Evolutionary conservation across 2,113 vertebrate species (phyloP).

Genomic region (Datnioides undecimradiatus): DNA sequence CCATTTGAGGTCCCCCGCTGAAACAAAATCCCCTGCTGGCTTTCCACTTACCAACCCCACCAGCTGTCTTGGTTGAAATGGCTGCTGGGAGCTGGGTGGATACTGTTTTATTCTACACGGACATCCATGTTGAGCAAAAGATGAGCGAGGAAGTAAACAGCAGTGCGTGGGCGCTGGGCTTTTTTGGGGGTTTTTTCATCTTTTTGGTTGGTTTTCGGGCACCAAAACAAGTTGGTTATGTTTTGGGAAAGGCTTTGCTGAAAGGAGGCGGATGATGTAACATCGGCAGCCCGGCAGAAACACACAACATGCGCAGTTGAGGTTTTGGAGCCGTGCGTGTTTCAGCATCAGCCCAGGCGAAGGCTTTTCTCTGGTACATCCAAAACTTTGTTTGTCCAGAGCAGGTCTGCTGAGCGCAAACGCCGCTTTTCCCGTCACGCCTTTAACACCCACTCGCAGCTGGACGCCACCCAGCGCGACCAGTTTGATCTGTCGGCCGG

Average conservation of each 20-base stretch:
- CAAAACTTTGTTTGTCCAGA: neutral
- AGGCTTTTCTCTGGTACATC: neutral
- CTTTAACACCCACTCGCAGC: neutral
- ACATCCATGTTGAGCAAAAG: constrained; percentile 9
- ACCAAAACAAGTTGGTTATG: constrained; percentile 3
- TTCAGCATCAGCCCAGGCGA: neutral
- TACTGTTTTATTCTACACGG: no score
- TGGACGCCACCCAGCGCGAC: neutral
- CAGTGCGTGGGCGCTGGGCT: neutral
- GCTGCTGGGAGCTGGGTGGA: constrained; percentile 28
- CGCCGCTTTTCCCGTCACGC: neutral
- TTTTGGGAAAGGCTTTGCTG: neutral
- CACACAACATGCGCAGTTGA: neutral
- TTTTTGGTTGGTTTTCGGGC: constrained; percentile 1
- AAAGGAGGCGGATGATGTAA: neutral
- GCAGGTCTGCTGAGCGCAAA: neutral
- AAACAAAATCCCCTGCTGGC: constrained; percentile 17
- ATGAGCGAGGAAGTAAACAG: neutral
- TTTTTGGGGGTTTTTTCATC: neutral
- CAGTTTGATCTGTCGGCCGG: neutral
- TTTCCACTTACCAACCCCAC: constrained; percentile 34
- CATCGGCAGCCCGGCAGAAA: neutral
- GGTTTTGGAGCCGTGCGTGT: neutral
- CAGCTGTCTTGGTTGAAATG: neutral
- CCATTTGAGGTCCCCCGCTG: neutral